Conservation (phyloP, 2,113 vertebrate species). For the Myanophis thanlyinensis region DNA sequence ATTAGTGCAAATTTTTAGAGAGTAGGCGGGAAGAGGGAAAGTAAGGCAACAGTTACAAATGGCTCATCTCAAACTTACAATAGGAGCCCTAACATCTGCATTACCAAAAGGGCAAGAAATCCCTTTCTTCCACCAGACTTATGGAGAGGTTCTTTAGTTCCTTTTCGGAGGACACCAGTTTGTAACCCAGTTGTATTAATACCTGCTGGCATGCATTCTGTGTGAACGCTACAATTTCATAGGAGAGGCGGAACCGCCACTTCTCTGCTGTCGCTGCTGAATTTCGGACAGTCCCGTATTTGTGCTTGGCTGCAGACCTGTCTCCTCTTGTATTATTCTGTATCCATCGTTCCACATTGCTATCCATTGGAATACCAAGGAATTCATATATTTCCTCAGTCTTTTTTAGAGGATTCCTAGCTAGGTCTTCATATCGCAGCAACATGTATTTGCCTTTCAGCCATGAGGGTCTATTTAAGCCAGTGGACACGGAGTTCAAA, state of each 20-base stretch:
- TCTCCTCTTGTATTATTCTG: slow-evolving; percentile 90
- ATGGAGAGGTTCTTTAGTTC: slow-evolving; percentile 91
- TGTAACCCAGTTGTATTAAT: slow-evolving; percentile 90
- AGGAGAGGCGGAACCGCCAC: slow-evolving; percentile 93
- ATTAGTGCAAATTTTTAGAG: slow-evolving; percentile 88
- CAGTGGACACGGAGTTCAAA: slow-evolving; percentile 87
- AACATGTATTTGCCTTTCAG: slow-evolving; percentile 97
- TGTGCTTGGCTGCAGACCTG: slow-evolving; percentile 89
- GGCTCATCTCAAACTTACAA: slow-evolving; percentile 75
- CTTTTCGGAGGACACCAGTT: slow-evolving; percentile 79
- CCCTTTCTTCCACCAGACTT: slow-evolving; percentile 90
- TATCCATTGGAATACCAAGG: slow-evolving; percentile 88
- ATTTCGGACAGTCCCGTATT: slow-evolving; percentile 91
- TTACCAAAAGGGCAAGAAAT: slow-evolving; percentile 93
- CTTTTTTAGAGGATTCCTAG: slow-evolving; percentile 89
- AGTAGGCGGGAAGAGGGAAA: slow-evolving; percentile 53
- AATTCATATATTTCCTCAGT: slow-evolving; percentile 93
- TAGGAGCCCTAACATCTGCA: slow-evolving; percentile 6
- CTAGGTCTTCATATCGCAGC: slow-evolving; percentile 95
- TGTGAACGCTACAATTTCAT: slow-evolving; percentile 91
- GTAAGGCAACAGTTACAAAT: slow-evolving; percentile 93
- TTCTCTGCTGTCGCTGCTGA: slow-evolving; percentile 92
- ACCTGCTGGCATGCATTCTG: slow-evolving; percentile 89
- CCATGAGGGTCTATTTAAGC: slow-evolving; percentile 85
- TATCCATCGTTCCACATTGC: slow-evolving; percentile 92